A percentile compares a stretch with the other conserved stretches of the same genome.
phyloP scores from a whole-genome alignment of 2,797 vertebrate species.

The Spizella passerina region DNA sequence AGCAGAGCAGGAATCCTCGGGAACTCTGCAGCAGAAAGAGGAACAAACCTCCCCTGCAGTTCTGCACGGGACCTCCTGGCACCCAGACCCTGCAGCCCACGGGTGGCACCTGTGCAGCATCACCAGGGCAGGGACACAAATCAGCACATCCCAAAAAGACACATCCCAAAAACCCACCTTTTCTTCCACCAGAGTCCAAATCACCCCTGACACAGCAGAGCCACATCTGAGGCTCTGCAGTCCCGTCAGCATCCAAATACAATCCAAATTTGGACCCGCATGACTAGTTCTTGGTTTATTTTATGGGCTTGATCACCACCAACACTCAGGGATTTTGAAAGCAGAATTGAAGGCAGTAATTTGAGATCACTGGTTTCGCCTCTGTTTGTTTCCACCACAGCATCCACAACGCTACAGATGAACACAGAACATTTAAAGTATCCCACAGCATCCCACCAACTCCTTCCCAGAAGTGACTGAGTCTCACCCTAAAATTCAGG shows the following conservation, averaged over 20 bases:
- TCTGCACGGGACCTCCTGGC: accelerated
- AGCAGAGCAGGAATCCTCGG: not conserved
- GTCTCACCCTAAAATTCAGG: not conserved
- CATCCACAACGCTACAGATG: not conserved
- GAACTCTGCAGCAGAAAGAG: not conserved
- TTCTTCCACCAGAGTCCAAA: not conserved
- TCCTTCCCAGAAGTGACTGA: not conserved
- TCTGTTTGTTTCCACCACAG: not conserved
- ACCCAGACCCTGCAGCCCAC: accelerated
- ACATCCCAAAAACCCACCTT: not conserved
- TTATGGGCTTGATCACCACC: not conserved
- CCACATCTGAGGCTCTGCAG: not conserved
- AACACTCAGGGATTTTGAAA: not conserved
- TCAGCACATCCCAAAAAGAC: not conserved
- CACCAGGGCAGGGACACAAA: not conserved
- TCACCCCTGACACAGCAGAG: not conserved
- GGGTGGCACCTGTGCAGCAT: accelerated
- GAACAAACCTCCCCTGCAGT: not conserved
- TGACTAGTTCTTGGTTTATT: not conserved
- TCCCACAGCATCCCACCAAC: not conserved
- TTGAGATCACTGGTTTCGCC: not conserved
- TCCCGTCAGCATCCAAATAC: not conserved
- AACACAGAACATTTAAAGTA: not conserved
- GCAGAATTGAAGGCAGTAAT: not conserved
- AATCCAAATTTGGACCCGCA: not conserved